Base-by-base conservation (phyloP, 2,113 vertebrate species). In the Eurystomus gularis region DNA sequence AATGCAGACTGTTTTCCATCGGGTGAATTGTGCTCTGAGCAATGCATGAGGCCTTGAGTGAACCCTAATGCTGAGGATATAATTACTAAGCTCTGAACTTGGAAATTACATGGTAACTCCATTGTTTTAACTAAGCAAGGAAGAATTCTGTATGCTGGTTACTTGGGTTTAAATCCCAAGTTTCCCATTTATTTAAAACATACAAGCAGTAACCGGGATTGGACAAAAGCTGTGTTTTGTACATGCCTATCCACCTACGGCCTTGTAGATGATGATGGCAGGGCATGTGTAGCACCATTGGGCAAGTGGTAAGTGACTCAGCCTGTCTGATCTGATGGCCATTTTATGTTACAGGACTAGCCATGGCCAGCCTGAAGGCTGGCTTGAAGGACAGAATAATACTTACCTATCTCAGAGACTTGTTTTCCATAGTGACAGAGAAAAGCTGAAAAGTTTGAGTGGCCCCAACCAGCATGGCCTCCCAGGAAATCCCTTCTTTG, bases 201-300 rank as follows among this genome's bases (percentile, higher is more conserved):
- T 13, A 2, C 6, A 40, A 13, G 28, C 13, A 55, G 39, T 33
- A 35, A 29, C 7, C 4, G 20, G 23, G 66, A n/a, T 51, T 35
- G 35, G 65, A 57, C 33, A 68, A 55, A 86, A 87, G 29, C n/a
- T 52, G 15, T n/a, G 11, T 62, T 93, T 83, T 31, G 13, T 46
- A 9, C 5, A 0, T 17, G 18, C 8, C 26, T 71, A 13, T 60
- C 42, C 21, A 28, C 44, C 18, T 28, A 0, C 16, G 3, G 4
- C 37, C 51, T 29, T 39, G 54, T 11, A 6, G 9, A 1, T 3
- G 14, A 46, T 69, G 52, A 24, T 19, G 20, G 46, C 51, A 57
- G 24, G 2, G 1, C 6, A 6, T 1, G 1, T 25, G 35, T 18
- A 20, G 25, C 23, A 31, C 28, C 20, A 18, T 3, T 0, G 0